phyloP scores from a whole-genome alignment of 1,140 invertebrate genomes.

The Drosophila rufa region DNA sequence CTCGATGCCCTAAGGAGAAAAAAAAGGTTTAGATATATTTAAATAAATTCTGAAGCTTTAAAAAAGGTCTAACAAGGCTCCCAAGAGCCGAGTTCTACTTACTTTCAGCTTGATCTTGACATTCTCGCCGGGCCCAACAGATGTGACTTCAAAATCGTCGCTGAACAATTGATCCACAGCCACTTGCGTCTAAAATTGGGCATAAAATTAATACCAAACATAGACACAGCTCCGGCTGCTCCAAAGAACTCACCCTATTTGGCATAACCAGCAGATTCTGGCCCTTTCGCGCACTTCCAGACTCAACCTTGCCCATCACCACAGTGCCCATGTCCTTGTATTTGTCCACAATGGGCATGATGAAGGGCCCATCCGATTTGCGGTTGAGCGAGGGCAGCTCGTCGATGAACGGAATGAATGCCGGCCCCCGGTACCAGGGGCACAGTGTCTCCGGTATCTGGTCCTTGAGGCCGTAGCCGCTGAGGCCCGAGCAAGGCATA shows the following conservation, averaged over 20 bases:
- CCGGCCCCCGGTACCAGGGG: conserved; percentile 96
- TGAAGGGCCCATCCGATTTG: conserved; percentile 97
- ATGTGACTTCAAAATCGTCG: conserved; percentile 98
- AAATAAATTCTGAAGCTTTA: too few species aligned
- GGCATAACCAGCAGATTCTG: conserved; percentile 98
- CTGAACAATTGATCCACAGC: conserved; percentile 98
- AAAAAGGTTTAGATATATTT: neutral
- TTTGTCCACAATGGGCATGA: conserved; percentile 99
- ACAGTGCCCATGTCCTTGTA: conserved; percentile 99
- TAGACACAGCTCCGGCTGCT: too few species aligned
- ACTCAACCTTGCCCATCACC: conserved; percentile 99
- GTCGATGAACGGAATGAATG: conserved; percentile 99
- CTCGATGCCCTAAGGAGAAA: conserved; percentile 91
- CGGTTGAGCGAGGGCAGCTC: conserved; percentile 95
- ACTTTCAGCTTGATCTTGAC: conserved; percentile 99
- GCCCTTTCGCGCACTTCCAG: conserved; percentile 95
- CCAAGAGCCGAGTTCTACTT: neutral
- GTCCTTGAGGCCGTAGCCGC: conserved; percentile 96
- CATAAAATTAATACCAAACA: conserved; percentile 9
- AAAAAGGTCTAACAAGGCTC: too few species aligned
- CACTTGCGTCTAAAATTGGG: conserved; percentile 91
- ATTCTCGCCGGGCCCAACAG: conserved; percentile 98
- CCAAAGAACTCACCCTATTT: conserved; percentile 91
- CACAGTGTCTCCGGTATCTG: conserved; percentile 91
- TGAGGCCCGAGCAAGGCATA: conserved; percentile 98